These are phyloP conservation scores for Piprites chloris DNA, from an alignment of 2,113 vertebrate species.

Conservation along the genomic window DNA sequence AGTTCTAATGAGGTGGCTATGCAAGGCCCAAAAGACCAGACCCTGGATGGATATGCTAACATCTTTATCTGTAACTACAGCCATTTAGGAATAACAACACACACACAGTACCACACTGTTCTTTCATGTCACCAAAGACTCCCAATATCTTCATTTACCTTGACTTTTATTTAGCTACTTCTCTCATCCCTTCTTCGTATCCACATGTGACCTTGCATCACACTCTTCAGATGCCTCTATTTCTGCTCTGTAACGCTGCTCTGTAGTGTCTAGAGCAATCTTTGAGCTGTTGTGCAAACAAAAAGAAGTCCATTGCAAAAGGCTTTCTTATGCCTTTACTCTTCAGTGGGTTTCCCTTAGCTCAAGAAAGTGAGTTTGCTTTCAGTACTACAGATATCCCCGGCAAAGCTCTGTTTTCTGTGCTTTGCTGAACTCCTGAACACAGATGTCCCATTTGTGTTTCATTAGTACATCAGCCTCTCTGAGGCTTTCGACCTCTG, in stretches of 20 bases:
- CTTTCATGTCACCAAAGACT: not conserved
- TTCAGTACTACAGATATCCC: conserved; percentile 20
- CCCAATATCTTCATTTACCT: not conserved
- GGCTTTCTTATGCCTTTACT: not conserved
- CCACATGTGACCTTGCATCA: not conserved
- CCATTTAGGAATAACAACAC: not conserved
- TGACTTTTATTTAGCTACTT: not conserved
- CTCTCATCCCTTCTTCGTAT: not conserved
- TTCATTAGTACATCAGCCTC: conserved; percentile 77
- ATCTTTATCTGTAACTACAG: not conserved
- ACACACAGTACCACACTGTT: not conserved
- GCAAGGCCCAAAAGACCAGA: not conserved
- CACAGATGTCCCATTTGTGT: conserved; percentile 85
- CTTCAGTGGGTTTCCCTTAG: conserved; percentile 1
- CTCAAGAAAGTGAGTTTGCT: not conserved
- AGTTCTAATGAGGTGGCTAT: not conserved
- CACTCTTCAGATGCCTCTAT: not conserved
- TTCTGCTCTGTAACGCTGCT: not conserved
- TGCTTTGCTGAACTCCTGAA: conserved; percentile 78
- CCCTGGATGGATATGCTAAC: not conserved
- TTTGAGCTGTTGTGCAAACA: not conserved
- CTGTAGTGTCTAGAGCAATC: not conserved
- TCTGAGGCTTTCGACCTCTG: conserved; percentile 78
- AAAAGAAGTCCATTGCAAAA: not conserved
- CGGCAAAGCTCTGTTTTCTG: conserved; percentile 68